Conservation (phyloP, 2,113 vertebrate genomes). For the Sphaerodactylus townsendi region DNA sequence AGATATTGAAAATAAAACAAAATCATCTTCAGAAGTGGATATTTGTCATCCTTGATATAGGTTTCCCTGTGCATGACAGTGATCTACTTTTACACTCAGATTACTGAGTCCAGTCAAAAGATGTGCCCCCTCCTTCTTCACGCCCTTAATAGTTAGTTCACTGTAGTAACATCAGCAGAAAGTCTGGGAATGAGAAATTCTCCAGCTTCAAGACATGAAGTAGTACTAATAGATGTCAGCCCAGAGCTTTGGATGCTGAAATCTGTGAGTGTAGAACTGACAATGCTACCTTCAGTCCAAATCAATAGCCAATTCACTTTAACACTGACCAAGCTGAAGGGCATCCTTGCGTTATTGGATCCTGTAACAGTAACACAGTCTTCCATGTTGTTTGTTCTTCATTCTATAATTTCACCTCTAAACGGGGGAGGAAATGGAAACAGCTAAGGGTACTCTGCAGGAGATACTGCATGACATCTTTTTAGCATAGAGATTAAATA, state of each 20-base stretch:
- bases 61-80: not conserved
- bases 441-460: conserved; percentile 6
- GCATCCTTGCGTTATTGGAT: not conserved
- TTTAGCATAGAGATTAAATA: conserved; percentile 16
- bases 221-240: not conserved
- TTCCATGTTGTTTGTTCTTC: not conserved
- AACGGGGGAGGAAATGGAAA: conserved; percentile 23
- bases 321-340: not conserved
- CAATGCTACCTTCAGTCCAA: not conserved
- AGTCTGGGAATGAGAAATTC: not conserved
- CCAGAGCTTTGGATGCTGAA: not conserved
- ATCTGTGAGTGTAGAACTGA: not conserved
- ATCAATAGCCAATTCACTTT: not conserved
- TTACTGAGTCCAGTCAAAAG: too few species aligned
- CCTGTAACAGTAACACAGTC: not conserved
- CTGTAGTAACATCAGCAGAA: too few species aligned
- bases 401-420: conserved; percentile 3
- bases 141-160: too few species aligned
- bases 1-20: too few species aligned
- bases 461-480: not conserved
- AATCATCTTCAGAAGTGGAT: not conserved
- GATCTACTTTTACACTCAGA: not conserved
- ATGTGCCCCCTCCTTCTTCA: too few species aligned
- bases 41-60: not conserved
- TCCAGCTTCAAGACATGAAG: not conserved